Percentiles rank a stretch among this genome's conserved stretches.
These are phyloP conservation scores for Tetrao urogallus DNA, from an alignment of 2,113 vertebrate species.

Conservation along the genomic window DNA sequence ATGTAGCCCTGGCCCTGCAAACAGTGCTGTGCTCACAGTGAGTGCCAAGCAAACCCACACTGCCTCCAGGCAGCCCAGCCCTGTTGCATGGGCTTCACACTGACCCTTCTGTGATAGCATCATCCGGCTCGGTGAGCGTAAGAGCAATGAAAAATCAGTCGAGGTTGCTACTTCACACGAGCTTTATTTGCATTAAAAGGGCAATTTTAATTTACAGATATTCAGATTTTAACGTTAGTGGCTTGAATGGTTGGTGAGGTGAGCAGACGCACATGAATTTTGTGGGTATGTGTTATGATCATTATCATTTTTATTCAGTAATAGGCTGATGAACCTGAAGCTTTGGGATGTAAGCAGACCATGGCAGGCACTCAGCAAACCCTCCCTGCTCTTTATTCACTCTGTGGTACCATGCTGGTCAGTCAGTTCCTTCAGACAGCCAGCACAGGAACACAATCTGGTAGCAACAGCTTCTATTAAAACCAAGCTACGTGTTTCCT, in stretches of 20 bases:
- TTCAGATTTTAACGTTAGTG: background rate
- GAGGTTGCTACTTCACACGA: background rate
- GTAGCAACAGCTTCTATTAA: background rate
- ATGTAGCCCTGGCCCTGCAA: background rate
- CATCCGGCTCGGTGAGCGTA: background rate
- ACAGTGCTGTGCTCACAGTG: background rate
- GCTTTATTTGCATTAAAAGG: background rate
- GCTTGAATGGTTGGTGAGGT: background rate
- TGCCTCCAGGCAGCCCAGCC: too few relatives aligned
- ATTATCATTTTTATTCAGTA: background rate
- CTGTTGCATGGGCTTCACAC: too few relatives aligned
- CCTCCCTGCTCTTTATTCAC: accelerated
- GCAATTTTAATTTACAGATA: background rate
- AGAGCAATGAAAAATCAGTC: background rate
- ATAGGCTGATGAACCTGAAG: background rate
- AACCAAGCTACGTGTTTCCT: background rate
- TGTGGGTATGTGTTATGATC: background rate
- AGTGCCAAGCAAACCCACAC: too few relatives aligned
- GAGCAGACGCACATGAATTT: background rate
- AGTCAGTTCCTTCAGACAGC: accelerated
- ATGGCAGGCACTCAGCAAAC: background rate
- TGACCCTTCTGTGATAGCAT: background rate
- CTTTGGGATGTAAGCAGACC: background rate
- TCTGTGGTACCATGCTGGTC: background rate
- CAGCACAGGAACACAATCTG: background rate